These are phyloP conservation scores for Hipposideros armiger DNA, from an alignment of 2,113 vertebrate species.

Conservation along the genomic window DNA sequence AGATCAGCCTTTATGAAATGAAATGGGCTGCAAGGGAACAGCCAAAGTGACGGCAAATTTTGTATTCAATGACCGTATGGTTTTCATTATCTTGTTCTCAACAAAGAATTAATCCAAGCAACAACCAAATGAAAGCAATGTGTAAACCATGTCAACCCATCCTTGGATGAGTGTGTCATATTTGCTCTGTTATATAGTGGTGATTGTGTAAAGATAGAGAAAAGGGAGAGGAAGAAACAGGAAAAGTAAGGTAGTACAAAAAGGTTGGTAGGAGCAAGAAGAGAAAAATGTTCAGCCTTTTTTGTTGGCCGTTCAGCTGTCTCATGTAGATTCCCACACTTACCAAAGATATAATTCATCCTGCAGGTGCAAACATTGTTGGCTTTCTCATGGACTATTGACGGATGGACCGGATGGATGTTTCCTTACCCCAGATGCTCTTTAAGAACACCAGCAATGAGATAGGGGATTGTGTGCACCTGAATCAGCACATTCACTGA, in stretches of 20 bases:
- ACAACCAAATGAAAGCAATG: constrained; percentile 79
- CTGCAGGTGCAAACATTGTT: constrained; percentile 80
- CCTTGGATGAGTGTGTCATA: constrained; percentile 64
- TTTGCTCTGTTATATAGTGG: constrained; percentile 52
- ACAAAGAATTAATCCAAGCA: constrained; percentile 81
- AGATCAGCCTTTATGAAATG: constrained; percentile 43
- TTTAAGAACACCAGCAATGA: constrained; percentile 68
- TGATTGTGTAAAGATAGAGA: constrained; percentile 41
- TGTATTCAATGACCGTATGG: constrained; percentile 76
- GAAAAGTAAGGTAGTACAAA: not conserved
- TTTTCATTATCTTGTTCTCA: constrained; percentile 77
- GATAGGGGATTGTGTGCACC: constrained; percentile 80
- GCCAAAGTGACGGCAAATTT: constrained; percentile 72
- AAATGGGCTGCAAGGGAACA: constrained; percentile 67
- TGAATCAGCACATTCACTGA: constrained; percentile 82
- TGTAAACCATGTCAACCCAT: constrained; percentile 75
- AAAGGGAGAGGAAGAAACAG: not conserved
- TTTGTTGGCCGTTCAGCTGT: constrained; percentile 74
- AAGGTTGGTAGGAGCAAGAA: not conserved
- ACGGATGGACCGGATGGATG: constrained; percentile 75
- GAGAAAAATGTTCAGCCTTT: constrained; percentile 62
- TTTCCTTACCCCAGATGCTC: constrained; percentile 82
- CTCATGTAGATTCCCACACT: constrained; percentile 81
- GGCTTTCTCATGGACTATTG: constrained; percentile 76
- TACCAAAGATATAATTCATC: constrained; percentile 78